Evolutionary conservation across 2,113 vertebrate genomes (phyloP).

Genomic region (Australoheros scitulus): DNA sequence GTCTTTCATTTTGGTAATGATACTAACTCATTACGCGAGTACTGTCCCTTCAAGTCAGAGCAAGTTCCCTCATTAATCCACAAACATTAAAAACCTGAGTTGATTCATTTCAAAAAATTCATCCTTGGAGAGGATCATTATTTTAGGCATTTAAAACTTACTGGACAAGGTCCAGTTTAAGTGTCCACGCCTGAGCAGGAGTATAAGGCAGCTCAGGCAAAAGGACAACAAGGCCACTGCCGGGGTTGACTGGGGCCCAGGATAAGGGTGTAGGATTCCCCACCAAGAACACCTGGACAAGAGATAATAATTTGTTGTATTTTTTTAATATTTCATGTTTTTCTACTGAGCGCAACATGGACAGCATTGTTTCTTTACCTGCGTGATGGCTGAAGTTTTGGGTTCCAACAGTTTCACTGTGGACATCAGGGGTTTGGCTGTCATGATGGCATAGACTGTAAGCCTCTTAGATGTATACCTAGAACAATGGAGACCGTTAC

Average conservation of each 20-base stretch:
- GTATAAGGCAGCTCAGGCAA: conserved; percentile 75
- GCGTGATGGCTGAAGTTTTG: conserved; percentile 51
- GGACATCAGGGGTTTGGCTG: conserved; percentile 21
- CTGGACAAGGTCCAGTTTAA: conserved; percentile 81
- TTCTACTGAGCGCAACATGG: neutral
- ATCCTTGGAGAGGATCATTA: neutral
- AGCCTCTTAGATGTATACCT: conserved; percentile 69
- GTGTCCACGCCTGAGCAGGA: conserved; percentile 80
- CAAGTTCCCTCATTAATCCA: neutral
- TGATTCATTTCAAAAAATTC: neutral
- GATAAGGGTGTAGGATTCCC: conserved; percentile 75
- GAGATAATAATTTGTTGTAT: neutral
- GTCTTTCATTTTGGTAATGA: neutral
- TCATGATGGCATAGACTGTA: conserved; percentile 61
- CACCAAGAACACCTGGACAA: conserved; percentile 84
- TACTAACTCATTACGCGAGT: neutral
- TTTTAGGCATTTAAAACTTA: conserved; percentile 21
- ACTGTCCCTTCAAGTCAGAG: neutral
- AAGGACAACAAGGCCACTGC: conserved; percentile 77
- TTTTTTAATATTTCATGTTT: neutral
- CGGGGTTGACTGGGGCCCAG: conserved; percentile 74
- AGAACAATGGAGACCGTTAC: neutral
- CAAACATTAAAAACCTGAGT: conserved; percentile 27
- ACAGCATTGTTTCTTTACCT: conserved; percentile 36
- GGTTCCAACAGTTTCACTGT: conserved; percentile 56